These are phyloP conservation scores for Aphaenogaster floridana DNA, from an alignment of 1,140 invertebrate genomes.

Conservation along the genomic window DNA sequence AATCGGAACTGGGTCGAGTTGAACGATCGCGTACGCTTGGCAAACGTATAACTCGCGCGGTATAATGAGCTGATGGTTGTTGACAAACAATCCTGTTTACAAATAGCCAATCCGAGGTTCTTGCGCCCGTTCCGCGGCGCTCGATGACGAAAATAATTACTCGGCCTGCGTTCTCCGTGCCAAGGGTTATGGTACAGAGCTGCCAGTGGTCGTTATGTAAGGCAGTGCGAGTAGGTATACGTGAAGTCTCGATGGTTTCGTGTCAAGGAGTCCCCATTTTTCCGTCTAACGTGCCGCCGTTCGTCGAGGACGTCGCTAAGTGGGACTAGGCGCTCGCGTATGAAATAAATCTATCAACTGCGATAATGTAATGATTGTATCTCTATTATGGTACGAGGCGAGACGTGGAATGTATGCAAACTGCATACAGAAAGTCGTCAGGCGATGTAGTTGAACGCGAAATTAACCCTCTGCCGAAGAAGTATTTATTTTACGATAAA, in stretches of 20 bases:
- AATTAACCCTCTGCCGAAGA: background rate
- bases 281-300: constrained; percentile 15
- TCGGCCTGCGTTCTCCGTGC: constrained; percentile 44
- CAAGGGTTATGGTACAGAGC: constrained; percentile 64
- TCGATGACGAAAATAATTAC: constrained; percentile 74
- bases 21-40: constrained; percentile 72
- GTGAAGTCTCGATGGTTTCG: constrained; percentile 49
- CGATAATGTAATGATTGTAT: constrained; percentile 43
- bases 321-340: constrained; percentile 26
- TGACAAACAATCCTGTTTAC: constrained; percentile 74
- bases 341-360: constrained; percentile 59
- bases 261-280: constrained; percentile 62
- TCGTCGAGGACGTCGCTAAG: constrained; percentile 55
- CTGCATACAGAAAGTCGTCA: background rate
- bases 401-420: background rate
- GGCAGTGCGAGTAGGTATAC: constrained; percentile 9
- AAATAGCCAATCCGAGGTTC: constrained; percentile 66
- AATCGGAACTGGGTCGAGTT: constrained; percentile 72
- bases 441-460: background rate
- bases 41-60: constrained; percentile 47
- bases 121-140: constrained; percentile 52
- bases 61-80: constrained; percentile 69
- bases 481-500: background rate
- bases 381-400: constrained; percentile 28
- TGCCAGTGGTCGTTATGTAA: constrained; percentile 21